Base-by-base conservation (phyloP, 2,888 invertebrate genomes). In the Torymus aiolomorphi region DNA sequence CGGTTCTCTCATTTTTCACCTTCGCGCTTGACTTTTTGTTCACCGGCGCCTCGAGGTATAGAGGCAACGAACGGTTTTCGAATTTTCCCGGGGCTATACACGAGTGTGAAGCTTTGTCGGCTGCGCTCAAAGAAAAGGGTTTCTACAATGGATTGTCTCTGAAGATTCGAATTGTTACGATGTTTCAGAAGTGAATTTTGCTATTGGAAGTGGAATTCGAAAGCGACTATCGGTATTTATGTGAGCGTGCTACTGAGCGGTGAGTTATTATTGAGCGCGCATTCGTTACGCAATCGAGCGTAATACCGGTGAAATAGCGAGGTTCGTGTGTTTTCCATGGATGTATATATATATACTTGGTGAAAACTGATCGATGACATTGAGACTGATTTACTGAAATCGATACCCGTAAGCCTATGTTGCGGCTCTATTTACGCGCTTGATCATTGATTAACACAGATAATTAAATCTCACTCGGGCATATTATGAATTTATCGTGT, bases 311-410 rank as follows among this genome's bases (percentile, higher is more conserved):
- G 18, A 70, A 70, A 49, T 8, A 70, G 14, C 59, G 42, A 18
- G 56, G 62, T 72, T 72, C 71, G 16, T 20, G 62, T 73, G n/a
- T n/a, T 63, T 72, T 72, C 14, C n/a, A 3, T 4, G 31, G 31
- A 5, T 31, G 8, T 42, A 42, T 52, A 4, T n/a, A 42, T 2
- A n/a, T 10, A 16, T 4, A 24, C n/a, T 62, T 24, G 14, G 14
- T 56, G 74, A 65, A 63, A 74, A 65, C 18, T 57, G 63, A 74
- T 74, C 63, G 49, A 5, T n/a, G 74, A 74, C 66, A 74, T 74
- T 66, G 74, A 66, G 56, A 65, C 18, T 12, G 63, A 66, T 18
- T 72, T 63, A 12, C 31, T 63, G 74, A 57, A 49, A 74, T 66
- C 57, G 11, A 66, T 74, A 74, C n/a, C 8, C 18, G 24, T 31